Base-by-base conservation (phyloP, 2,888 invertebrate species). In the Noctuana brunneofusca region DNA sequence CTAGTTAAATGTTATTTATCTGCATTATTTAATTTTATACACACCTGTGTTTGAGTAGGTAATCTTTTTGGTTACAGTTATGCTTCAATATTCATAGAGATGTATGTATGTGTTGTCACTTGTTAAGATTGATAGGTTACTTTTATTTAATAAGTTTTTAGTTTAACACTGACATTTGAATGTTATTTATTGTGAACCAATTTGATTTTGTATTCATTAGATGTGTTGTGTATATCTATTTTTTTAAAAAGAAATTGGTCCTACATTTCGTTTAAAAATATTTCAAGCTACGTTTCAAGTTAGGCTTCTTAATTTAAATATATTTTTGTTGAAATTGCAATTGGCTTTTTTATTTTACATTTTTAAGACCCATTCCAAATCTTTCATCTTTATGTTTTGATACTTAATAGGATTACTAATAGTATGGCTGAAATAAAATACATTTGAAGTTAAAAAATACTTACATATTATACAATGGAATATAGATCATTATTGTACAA, bases 1-100 rank as follows among this genome's bases (percentile, higher is more conserved):
- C 77, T 86, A 81, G 81, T 81, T 79, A 75, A 84, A 80, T 80
- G 76, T 80, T 6, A 24, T 1, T 35, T 35, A n/a, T n/a, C n/a
- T n/a, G 12, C 35, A 35, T 30, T 30, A 30, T 30, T 11, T 30
- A 8, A 30, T 12, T 35, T 14, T 4, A n/a, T 27, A 6, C 6
- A 14, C n/a, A 16, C 5, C 14, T 8, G 14, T 43, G 43, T 14
- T 43, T 5, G 22, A 4, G 3, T 22, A n/a, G 22, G 22, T 18
- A 18, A 18, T 43, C n/a, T n/a, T 8, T 43, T 11, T 43, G 43
- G 18, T 43, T 18, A 43, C 6, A 12, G 6, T 11, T 43, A 5
- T 43, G 18, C 8, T 22, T 18, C 16, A 18, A 43, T 43, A 9
- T 41, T 38, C 38, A 16, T 16, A 41, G 20, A 16, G 20, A 59